Base-by-base conservation (phyloP, 2,113 vertebrate genomes). In the Ameiurus melas region DNA sequence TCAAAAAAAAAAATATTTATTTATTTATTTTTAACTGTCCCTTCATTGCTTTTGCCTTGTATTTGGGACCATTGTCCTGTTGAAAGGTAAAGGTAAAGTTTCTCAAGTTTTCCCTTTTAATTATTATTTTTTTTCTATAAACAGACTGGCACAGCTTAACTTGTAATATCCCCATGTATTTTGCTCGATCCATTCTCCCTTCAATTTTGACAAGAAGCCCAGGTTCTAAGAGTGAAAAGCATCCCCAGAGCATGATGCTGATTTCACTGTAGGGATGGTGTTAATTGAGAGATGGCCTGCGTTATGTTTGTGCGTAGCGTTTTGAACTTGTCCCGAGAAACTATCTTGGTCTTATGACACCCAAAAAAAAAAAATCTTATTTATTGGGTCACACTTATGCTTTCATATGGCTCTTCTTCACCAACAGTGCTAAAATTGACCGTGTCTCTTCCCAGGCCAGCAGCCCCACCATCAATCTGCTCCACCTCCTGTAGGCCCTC, bases 391-490 rank as follows among this genome's bases (percentile, higher is more conserved):
- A 73, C 33, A 22, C 71, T 73, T 71, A 19, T 7, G 36, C 70
- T 70, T 30, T 70, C 10, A 66, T n/a, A 66, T 66, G 27, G 62
- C 25, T 66, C 62, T 66, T 27, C 60, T 62, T 62, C 22, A 25
- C 22, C 60, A 43, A 75, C 71, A 75, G 70, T 22, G 36, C 70
- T 73, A 36, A 17, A n/a, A 39, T 19, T 36, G 70, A 73, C 17
- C 19, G 70, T 20, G 33, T 2, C 19, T 68, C 20, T 75, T 25
- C 22, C 16, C 85, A 92, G 89, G 70, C 73, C 92, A 85, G 86
- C 93, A 93, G 84, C 91, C 90, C 86, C 93, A 93, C 47, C 83
- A 92, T 91, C 95, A 94, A 90, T 91, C 86, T 90, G 91, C 85
- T 30, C 92, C 85, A 78, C 84, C 91, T 3, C 81, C 92, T 64